Conservation (phyloP, 2,113 vertebrate genomes). For the Dolichotis patagonum region DNA sequence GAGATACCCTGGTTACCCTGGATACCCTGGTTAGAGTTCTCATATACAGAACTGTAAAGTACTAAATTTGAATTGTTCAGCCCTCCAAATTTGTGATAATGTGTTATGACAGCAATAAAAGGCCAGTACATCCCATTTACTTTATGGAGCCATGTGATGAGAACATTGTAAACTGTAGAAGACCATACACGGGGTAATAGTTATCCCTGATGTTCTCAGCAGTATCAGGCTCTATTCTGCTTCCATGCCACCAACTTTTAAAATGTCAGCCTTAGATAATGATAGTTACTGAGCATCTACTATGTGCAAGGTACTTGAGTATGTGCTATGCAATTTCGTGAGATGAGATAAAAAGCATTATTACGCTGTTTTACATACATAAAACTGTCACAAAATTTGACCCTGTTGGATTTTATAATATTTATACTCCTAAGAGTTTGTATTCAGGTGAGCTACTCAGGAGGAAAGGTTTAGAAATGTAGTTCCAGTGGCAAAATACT, state of each 20-base stretch:
- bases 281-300: neutral
- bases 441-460: neutral
- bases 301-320: neutral
- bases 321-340: neutral
- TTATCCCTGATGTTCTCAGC: neutral
- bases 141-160: neutral
- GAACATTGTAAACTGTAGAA: neutral
- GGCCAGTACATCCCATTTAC: neutral
- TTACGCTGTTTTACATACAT: neutral
- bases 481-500: neutral
- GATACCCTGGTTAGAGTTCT: neutral
- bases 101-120: neutral
- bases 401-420: neutral
- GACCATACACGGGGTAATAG: neutral
- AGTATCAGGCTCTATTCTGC: neutral
- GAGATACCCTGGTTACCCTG: neutral
- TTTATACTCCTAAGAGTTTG: conserved; percentile 4
- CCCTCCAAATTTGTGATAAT: neutral
- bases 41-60: neutral
- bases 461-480: neutral
- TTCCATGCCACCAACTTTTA: neutral
- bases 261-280: conserved; percentile 5
- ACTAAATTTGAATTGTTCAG: neutral
- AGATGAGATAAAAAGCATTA: neutral
- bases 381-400: neutral